These are phyloP conservation scores for Pristionchus mayeri DNA, from an alignment of 2,888 invertebrate species.

Conservation along the genomic window DNA sequence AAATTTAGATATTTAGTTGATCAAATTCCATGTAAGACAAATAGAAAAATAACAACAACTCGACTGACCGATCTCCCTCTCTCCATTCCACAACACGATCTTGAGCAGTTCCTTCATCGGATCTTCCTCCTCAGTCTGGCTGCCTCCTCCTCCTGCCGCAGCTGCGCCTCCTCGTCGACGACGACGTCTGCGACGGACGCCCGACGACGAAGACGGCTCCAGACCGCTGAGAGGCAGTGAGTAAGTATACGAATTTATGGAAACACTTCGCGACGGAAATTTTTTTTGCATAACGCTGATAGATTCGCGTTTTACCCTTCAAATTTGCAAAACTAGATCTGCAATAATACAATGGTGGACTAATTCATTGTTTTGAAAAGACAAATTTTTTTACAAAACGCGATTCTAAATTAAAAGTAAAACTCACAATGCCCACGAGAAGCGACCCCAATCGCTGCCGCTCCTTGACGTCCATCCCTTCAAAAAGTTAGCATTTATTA, in stretches of 20 bases:
- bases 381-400: neutral
- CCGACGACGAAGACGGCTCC: neutral
- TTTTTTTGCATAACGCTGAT: too few relatives aligned
- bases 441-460: neutral
- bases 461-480: neutral
- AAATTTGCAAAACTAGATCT: too few relatives aligned
- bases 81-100: slow-evolving; percentile 19
- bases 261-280: too few relatives aligned
- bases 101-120: slow-evolving; percentile 11
- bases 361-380: too few relatives aligned
- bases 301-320: too few relatives aligned
- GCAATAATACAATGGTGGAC: too few relatives aligned
- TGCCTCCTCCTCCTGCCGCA: neutral
- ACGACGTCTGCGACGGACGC: neutral
- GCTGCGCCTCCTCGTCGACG: neutral
- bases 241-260: too few relatives aligned
- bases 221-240: slow-evolving; percentile 17
- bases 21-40: neutral
- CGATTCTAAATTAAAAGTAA: neutral
- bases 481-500: neutral
- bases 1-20: too few relatives aligned
- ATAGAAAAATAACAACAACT: too few relatives aligned
- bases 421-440: slow-evolving; percentile 5
- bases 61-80: slow-evolving; percentile 21
- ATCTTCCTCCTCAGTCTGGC: neutral